Evolutionary conservation across 2,797 vertebrate genomes (phyloP).

Genomic region (Megalops cyprinoides): DNA sequence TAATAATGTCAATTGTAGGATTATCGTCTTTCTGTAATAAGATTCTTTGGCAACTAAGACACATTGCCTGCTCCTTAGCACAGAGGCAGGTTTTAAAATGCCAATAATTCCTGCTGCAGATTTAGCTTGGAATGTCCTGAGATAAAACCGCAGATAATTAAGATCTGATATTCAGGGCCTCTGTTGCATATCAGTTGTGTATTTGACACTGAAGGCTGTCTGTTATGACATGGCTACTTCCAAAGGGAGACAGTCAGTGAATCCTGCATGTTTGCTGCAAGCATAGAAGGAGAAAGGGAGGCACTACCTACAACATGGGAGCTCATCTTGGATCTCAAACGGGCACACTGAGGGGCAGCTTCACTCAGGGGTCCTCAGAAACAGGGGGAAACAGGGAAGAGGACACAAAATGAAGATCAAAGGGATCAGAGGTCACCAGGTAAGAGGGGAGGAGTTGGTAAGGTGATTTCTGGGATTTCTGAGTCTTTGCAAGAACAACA

Average conservation of each 20-base stretch:
- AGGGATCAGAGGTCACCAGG: conserved; percentile 35
- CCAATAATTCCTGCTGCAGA: too few species aligned
- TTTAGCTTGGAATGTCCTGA: too few species aligned
- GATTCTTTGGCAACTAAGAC: too few species aligned
- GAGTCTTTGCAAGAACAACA: neutral
- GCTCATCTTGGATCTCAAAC: conserved; percentile 57
- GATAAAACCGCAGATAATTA: too few species aligned
- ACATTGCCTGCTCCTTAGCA: too few species aligned
- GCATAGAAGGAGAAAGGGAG: conserved; percentile 45
- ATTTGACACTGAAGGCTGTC: too few species aligned
- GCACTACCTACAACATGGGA: conserved; percentile 72
- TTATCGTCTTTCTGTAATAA: too few species aligned
- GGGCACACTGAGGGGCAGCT: conserved; percentile 62
- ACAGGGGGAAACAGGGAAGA: conserved; percentile 40
- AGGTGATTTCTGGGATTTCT: conserved; percentile 34
- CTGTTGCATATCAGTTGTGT: too few species aligned
- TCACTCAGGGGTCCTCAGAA: conserved; percentile 65
- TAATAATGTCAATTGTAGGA: too few species aligned
- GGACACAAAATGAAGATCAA: conserved; percentile 40
- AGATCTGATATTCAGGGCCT: too few species aligned
- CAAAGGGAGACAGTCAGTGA: neutral
- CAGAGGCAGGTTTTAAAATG: too few species aligned
- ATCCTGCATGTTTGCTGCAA: conserved; percentile 54
- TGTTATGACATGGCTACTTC: neutral
- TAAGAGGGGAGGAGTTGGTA: conserved; percentile 35